phyloP scores from a whole-genome alignment of 1,140 invertebrate species.

The Drosophila navojoa region DNA sequence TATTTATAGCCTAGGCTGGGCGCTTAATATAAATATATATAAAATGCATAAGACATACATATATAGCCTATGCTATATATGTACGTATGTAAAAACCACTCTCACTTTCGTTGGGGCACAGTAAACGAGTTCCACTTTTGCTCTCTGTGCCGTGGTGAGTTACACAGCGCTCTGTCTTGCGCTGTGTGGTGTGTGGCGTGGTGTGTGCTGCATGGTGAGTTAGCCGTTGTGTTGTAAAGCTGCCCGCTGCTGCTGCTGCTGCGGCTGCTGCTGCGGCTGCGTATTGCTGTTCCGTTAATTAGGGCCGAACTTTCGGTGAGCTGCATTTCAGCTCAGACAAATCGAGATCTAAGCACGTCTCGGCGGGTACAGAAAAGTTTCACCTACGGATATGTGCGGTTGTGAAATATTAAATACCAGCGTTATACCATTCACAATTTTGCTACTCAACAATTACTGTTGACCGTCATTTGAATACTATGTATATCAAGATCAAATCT shows the following conservation, averaged over 20 bases:
- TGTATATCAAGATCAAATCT: no score
- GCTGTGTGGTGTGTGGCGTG: slow-evolving; percentile 30
- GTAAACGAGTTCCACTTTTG: slow-evolving; percentile 61
- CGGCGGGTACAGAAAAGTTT: slow-evolving; percentile 59
- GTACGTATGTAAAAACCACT: slow-evolving; percentile 41
- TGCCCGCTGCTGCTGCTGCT: slow-evolving; percentile 40
- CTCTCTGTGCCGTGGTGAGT: slow-evolving; percentile 1
- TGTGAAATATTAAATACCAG: slow-evolving; percentile 37
- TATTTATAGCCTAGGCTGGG: no score
- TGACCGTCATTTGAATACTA: slow-evolving; percentile 7
- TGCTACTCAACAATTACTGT: slow-evolving; percentile 2
- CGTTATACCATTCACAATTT: slow-evolving; percentile 7
- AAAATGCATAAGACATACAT: neutral
- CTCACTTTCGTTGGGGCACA: slow-evolving; percentile 63
- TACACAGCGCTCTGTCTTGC: slow-evolving; percentile 53
- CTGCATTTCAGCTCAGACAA: slow-evolving; percentile 54
- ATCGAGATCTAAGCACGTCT: slow-evolving; percentile 54
- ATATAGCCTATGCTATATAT: no score
- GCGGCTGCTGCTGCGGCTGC: neutral
- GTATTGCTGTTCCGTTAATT: slow-evolving; percentile 55
- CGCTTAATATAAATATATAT: neutral
- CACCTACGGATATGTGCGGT: slow-evolving; percentile 56
- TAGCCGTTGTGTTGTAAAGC: slow-evolving; percentile 60
- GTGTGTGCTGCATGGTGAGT: slow-evolving; percentile 64
- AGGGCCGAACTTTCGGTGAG: slow-evolving; percentile 53